Conservation (phyloP, 2,113 vertebrate genomes). For the Hassar affinis region DNA sequence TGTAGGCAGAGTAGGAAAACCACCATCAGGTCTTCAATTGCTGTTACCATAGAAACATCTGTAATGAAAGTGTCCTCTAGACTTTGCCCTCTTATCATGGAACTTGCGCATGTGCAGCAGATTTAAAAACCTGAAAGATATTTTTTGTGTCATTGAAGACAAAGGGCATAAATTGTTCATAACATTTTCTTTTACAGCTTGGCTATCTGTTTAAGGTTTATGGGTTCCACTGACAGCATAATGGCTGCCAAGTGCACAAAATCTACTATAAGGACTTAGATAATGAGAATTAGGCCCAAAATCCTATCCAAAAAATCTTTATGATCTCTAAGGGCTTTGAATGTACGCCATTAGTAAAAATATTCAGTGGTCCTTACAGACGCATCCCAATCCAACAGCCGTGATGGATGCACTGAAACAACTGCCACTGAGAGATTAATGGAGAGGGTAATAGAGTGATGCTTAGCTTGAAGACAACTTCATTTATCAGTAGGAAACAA, state of each 20-base stretch:
- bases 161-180: background rate
- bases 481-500: conserved; percentile 16
- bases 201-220: background rate
- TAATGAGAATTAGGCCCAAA: background rate
- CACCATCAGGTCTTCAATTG: background rate
- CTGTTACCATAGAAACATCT: conserved; percentile 17
- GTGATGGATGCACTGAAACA: conserved; percentile 15
- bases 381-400: background rate
- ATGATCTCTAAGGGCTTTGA: background rate
- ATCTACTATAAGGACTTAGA: background rate
- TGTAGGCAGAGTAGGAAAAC: background rate
- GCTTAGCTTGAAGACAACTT: background rate
- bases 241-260: background rate
- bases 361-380: background rate
- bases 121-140: background rate
- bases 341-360: background rate
- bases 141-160: background rate
- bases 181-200: background rate
- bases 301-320: background rate
- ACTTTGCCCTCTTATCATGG: background rate
- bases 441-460: conserved; percentile 11
- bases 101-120: background rate
- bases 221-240: background rate
- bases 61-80: background rate
- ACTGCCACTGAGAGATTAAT: conserved; percentile 21